Conservation (phyloP, 2,888 invertebrate genomes). For the Drosophila buzzatii region DNA sequence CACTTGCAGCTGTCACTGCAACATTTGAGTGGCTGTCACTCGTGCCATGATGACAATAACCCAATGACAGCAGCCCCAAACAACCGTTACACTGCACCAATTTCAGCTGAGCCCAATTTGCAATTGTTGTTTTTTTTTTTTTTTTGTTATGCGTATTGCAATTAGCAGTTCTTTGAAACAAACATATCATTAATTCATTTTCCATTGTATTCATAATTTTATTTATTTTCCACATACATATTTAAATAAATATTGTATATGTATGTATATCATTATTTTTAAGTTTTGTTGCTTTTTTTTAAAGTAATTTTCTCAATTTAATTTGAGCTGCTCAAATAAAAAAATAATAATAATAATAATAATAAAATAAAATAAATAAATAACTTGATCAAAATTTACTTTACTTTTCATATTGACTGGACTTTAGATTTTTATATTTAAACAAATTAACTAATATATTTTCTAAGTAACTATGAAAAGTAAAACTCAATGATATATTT, state of each 20-base stretch:
- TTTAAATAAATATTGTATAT: not conserved
- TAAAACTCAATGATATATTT: too few relatives aligned
- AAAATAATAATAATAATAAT: not conserved
- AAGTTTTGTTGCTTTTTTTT: not conserved
- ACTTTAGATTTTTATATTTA: too few relatives aligned
- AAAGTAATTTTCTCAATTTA: not conserved
- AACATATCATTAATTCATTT: not conserved
- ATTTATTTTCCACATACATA: not conserved
- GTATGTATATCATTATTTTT: not conserved
- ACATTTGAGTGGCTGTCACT: constrained; percentile 45
- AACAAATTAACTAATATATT: too few relatives aligned
- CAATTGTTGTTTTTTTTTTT: not conserved
- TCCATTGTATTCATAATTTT: not conserved
- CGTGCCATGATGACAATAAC: constrained; percentile 14
- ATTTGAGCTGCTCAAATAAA: not conserved
- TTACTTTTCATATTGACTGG: too few relatives aligned
- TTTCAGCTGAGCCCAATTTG: not conserved
- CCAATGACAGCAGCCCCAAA: constrained; percentile 3
- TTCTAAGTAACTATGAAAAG: too few relatives aligned
- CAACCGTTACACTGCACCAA: constrained; percentile 5
- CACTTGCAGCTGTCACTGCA: constrained; percentile 43
- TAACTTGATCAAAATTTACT: too few relatives aligned
- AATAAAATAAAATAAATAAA: too few relatives aligned
- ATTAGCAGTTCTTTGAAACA: not conserved
- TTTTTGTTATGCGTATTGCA: constrained; percentile 1